phyloP scores from a whole-genome alignment of 23 tunicate species.

The Halocynthia aurantium region DNA sequence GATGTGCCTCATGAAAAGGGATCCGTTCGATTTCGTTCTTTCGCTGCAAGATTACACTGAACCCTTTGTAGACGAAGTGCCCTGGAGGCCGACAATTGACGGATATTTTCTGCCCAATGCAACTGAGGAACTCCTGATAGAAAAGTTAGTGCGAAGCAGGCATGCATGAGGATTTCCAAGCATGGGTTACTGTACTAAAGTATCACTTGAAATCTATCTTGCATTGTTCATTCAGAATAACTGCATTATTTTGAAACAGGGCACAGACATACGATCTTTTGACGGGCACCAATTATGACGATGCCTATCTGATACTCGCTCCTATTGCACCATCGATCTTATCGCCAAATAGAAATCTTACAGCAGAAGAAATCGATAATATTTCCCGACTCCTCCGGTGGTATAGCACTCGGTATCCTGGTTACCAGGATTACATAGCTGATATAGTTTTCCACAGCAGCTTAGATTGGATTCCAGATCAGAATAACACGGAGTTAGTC shows the following conservation, averaged over 20 bases:
- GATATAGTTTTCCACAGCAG: conserved; percentile 13
- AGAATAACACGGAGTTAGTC: neutral
- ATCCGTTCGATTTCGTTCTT: conserved; percentile 9
- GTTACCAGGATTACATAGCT: conserved; percentile 4
- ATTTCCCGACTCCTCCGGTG: neutral
- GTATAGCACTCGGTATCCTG: neutral
- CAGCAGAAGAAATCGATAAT: neutral
- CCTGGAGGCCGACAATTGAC: conserved; percentile 19
- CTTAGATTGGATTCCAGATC: conserved; percentile 10
- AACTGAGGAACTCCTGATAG: neutral
- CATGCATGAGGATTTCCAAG: neutral
- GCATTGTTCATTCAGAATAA: neutral
- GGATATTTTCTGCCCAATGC: conserved; percentile 3
- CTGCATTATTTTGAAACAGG: neutral
- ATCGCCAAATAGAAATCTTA: neutral
- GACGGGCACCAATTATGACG: conserved; percentile 15
- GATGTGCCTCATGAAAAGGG: conserved; percentile 12
- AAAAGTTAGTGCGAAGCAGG: neutral
- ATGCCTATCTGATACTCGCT: conserved; percentile 1
- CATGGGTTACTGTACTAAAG: neutral
- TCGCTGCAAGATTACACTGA: neutral
- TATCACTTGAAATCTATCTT: neutral
- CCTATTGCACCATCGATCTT: conserved; percentile 4
- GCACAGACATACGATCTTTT: conserved; percentile 2
- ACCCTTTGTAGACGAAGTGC: neutral